Percentiles rank a stretch among this genome's conserved stretches.
Evolutionary conservation across 2,888 invertebrate genomes (phyloP).

Genomic region (Thymelicus acteon): DNA sequence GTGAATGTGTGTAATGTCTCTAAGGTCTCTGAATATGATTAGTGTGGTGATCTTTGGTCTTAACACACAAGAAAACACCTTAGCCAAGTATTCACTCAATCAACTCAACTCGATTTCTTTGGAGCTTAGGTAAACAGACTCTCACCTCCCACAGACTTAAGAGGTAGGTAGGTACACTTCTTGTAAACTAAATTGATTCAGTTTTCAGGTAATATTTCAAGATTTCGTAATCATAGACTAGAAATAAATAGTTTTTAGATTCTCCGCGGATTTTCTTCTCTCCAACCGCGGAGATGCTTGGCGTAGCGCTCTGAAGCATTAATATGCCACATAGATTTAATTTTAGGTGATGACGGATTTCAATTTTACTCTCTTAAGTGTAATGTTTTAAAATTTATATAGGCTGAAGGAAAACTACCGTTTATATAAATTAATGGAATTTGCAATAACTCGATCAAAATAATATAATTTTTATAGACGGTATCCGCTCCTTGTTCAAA

Average conservation of each 20-base stretch:
- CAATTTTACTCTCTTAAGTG: conserved; percentile 15
- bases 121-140: background rate
- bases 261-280: conserved; percentile 12
- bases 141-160: background rate
- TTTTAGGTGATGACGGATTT: conserved; percentile 16
- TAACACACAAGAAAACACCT: no score
- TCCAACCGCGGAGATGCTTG: conserved; percentile 25
- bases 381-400: conserved; percentile 5
- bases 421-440: conserved; percentile 13
- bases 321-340: conserved; percentile 16
- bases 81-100: no score
- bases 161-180: background rate
- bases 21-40: no score
- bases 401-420: conserved; percentile 7
- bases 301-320: conserved; percentile 28
- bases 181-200: no score
- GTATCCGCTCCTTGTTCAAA: conserved; percentile 9
- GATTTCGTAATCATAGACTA: conserved; percentile 18
- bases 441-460: no score
- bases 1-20: no score
- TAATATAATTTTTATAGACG: conserved; percentile 19
- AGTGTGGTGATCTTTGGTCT: no score
- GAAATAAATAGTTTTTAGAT: conserved; percentile 32
- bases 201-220: conserved; percentile 1
- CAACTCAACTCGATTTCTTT: no score